These are phyloP conservation scores for Drosophila kanekoi DNA, from an alignment of 2,888 invertebrate genomes.

Conservation along the genomic window DNA sequence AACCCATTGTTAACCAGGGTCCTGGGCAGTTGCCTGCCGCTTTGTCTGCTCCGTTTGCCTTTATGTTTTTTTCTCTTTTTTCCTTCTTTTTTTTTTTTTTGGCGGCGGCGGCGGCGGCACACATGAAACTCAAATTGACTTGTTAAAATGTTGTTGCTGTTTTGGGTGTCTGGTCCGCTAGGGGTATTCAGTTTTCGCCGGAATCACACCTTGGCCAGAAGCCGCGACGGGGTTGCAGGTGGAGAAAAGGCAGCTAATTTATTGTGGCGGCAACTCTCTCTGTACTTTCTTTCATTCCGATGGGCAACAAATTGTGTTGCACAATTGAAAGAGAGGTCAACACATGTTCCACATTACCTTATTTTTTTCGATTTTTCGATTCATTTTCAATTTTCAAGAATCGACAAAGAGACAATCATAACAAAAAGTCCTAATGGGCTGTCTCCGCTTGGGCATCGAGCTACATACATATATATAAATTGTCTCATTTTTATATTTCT, in stretches of 20 bases:
- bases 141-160: slow-evolving; percentile 68
- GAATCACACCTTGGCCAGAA: slow-evolving; percentile 76
- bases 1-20: slow-evolving; percentile 50
- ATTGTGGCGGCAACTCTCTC: slow-evolving; percentile 57
- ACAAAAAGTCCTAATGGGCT: slow-evolving; percentile 43
- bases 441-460: neutral
- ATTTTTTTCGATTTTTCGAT: slow-evolving; percentile 2
- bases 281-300: slow-evolving; percentile 52
- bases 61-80: slow-evolving; percentile 12
- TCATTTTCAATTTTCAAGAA: slow-evolving; percentile 8
- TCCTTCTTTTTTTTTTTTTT: neutral
- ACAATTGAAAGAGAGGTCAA: slow-evolving; percentile 34
- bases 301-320: slow-evolving; percentile 56
- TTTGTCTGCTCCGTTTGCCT: slow-evolving; percentile 54
- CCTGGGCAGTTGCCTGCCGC: slow-evolving; percentile 49
- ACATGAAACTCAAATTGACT: slow-evolving; percentile 69
- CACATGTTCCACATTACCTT: slow-evolving; percentile 16
- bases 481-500: slow-evolving; percentile 3
- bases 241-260: slow-evolving; percentile 44
- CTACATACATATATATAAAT: too few relatives aligned
- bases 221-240: slow-evolving; percentile 28
- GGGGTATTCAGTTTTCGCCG: slow-evolving; percentile 50
- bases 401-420: slow-evolving; percentile 35
- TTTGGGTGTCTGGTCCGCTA: slow-evolving; percentile 34
- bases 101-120: slow-evolving; percentile 28